A percentile compares a stretch with the other conserved stretches of the same genome.
Conservation (phyloP, 2,888 invertebrate genomes). For the Mesorhabditis spiculigera region DNA sequence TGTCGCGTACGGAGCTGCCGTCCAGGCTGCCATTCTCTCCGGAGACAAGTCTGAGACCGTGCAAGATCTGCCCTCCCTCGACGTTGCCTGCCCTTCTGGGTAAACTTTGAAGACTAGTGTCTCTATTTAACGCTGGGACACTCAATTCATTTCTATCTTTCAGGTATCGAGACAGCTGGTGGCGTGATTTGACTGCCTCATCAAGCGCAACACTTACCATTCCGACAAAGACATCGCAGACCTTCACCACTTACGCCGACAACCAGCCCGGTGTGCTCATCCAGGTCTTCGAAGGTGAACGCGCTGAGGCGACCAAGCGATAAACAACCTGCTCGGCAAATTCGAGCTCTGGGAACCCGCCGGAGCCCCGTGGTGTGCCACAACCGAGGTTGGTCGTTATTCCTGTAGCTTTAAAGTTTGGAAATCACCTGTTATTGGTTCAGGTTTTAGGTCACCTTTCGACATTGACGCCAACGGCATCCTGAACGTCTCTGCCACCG, state of each 20-base stretch:
- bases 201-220: slow-evolving; percentile 74
- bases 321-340: slow-evolving; percentile 85
- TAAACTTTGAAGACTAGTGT: no score
- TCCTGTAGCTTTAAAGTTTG: neutral
- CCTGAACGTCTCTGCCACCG: slow-evolving; percentile 85
- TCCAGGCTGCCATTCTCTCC: slow-evolving; percentile 66
- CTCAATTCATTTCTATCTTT: no score
- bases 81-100: no score
- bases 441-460: slow-evolving; percentile 62
- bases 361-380: slow-evolving; percentile 85
- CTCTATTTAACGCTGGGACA: no score
- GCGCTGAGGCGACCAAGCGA: slow-evolving; percentile 88
- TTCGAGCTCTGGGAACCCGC: slow-evolving; percentile 95
- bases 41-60: slow-evolving; percentile 70
- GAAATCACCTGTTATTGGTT: neutral
- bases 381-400: slow-evolving; percentile 62
- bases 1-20: slow-evolving; percentile 83
- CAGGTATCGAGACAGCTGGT: slow-evolving; percentile 79
- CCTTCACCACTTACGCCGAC: slow-evolving; percentile 75
- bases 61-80: slow-evolving; percentile 84
- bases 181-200: slow-evolving; percentile 94
- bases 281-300: slow-evolving; percentile 60
- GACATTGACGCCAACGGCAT: slow-evolving; percentile 79
- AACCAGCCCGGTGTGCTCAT: slow-evolving; percentile 93
- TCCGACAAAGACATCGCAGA: slow-evolving; percentile 56